Percentiles rank a stretch among this genome's conserved stretches.
Conservation (phyloP, 1,140 invertebrate genomes). For the Neocloeon triangulifer region DNA sequence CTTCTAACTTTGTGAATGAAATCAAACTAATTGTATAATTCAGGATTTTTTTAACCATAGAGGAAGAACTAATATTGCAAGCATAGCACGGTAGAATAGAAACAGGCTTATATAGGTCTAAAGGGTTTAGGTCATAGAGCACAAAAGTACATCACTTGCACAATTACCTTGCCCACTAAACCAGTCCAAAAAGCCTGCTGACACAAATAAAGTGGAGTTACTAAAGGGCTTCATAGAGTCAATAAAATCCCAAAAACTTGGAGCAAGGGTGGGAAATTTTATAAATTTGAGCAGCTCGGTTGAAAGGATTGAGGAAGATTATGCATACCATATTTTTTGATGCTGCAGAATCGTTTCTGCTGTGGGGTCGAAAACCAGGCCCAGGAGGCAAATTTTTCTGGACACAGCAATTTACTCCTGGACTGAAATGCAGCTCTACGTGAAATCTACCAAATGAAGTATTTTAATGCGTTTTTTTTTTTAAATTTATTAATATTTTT, state of each 20-base stretch:
- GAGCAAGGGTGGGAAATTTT: too few species aligned
- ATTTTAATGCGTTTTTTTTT: background rate
- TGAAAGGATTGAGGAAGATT: background rate
- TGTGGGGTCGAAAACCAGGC: conserved; percentile 80
- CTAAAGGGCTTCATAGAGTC: too few species aligned
- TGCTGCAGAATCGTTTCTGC: conserved; percentile 45
- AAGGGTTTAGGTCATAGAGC: too few species aligned
- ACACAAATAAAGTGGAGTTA: too few species aligned
- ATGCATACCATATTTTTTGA: conserved; percentile 7
- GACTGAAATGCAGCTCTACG: conserved; percentile 93
- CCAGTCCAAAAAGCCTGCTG: conserved; percentile 5
- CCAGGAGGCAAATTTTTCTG: conserved; percentile 83
- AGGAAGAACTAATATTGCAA: background rate
- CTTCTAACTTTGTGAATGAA: too few species aligned
- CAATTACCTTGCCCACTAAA: conserved; percentile 4
- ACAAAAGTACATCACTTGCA: background rate
- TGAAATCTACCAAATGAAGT: conserved; percentile 37
- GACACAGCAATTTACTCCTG: conserved; percentile 87
- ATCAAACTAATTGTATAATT: too few species aligned
- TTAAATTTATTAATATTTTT: background rate
- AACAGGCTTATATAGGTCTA: too few species aligned
- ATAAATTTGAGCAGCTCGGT: too few species aligned
- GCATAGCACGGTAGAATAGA: background rate
- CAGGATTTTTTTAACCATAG: background rate
- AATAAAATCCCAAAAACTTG: too few species aligned